These are phyloP conservation scores for Pseudochaenichthys georgianus DNA, from an alignment of 2,797 vertebrate species.

Conservation along the genomic window DNA sequence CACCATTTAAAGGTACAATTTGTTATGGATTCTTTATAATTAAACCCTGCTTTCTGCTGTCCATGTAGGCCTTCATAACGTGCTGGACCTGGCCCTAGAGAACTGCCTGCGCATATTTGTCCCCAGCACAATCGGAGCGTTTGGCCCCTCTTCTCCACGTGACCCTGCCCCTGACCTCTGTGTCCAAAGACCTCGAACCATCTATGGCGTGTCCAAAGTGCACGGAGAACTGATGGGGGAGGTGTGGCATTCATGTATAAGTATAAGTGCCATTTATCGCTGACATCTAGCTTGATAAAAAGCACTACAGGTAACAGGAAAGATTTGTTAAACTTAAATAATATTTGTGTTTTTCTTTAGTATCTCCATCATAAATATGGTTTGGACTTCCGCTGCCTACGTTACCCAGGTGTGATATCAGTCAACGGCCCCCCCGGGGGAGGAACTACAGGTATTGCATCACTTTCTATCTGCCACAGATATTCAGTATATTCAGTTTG, in stretches of 20 bases:
- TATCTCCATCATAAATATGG: conserved; percentile 89
- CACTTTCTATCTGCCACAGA: neutral
- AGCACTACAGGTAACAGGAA: too few species aligned
- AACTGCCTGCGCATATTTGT: conserved; percentile 87
- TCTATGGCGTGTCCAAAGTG: conserved; percentile 89
- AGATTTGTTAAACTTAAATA: neutral
- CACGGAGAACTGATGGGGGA: conserved; percentile 89
- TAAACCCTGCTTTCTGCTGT: conserved; percentile 19
- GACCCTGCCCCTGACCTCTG: conserved; percentile 87
- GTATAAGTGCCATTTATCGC: too few species aligned
- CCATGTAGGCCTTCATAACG: conserved; percentile 84
- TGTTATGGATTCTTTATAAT: conserved; percentile 12
- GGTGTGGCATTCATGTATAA: conserved; percentile 63
- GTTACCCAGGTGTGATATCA: conserved; percentile 87
- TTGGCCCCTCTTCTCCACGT: conserved; percentile 87
- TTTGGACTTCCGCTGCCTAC: conserved; percentile 86
- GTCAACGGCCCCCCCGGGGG: conserved; percentile 83
- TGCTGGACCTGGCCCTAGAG: conserved; percentile 86
- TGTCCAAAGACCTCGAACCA: conserved; percentile 86
- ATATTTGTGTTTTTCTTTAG: conserved; percentile 62
- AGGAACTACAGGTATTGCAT: conserved; percentile 84
- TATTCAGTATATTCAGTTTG: neutral
- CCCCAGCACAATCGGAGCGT: conserved; percentile 88
- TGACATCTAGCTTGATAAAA: too few species aligned
- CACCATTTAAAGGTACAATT: neutral